Conservation (phyloP, 1,140 invertebrate species). For the Oedothorax gibbosus region DNA sequence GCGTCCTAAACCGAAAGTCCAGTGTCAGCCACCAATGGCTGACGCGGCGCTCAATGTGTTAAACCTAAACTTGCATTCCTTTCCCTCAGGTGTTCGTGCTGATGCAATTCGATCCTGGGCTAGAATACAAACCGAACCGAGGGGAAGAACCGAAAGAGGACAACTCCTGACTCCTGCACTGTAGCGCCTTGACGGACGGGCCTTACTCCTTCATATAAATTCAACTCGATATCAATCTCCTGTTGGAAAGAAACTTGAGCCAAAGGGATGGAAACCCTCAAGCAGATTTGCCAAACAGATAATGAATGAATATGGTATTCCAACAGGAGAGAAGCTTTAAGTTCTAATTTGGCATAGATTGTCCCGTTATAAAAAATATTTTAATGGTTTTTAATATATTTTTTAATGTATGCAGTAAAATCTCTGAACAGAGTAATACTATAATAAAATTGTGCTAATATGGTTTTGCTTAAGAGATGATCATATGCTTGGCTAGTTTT, state of each 20-base stretch:
- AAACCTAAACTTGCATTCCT: too few relatives aligned
- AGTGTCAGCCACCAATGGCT: too few relatives aligned
- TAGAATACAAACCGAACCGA: slow-evolving; percentile 91
- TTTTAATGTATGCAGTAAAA: too few relatives aligned
- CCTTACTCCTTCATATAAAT: slow-evolving; percentile 75
- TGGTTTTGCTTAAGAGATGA: too few relatives aligned
- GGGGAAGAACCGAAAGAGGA: slow-evolving; percentile 70
- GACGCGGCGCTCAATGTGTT: too few relatives aligned
- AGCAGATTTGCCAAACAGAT: too few relatives aligned
- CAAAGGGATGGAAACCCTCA: not conserved
- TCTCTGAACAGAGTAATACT: too few relatives aligned
- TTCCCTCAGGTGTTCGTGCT: slow-evolving; percentile 94
- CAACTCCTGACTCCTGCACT: slow-evolving; percentile 94
- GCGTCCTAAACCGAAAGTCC: too few relatives aligned
- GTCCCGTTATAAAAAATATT: too few relatives aligned
- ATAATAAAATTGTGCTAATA: too few relatives aligned
- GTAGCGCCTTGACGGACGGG: slow-evolving; percentile 97
- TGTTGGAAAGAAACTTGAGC: not conserved
- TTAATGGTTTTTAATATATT: too few relatives aligned
- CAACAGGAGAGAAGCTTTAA: not conserved
- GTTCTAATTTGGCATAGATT: not conserved
- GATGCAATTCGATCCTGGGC: slow-evolving; percentile 96
- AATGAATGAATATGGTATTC: too few relatives aligned
- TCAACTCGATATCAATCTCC: slow-evolving; percentile 9
- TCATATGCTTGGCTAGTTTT: not conserved